These are phyloP conservation scores for Pristionchus exspectatus DNA, from an alignment of 2,888 invertebrate species.

Conservation along the genomic window DNA sequence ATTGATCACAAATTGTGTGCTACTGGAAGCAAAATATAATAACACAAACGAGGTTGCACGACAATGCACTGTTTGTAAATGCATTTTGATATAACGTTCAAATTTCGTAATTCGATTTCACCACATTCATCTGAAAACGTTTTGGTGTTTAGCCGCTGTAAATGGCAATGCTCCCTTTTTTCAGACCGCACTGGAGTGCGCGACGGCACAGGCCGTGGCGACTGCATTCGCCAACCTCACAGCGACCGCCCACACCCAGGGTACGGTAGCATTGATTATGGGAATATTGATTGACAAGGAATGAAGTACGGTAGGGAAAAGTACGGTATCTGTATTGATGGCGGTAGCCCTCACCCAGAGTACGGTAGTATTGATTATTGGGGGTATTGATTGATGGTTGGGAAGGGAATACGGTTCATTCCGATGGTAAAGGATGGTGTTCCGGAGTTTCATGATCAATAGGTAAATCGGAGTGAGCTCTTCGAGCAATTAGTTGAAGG, in stretches of 20 bases:
- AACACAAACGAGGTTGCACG: too few species aligned
- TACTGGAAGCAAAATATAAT: too few species aligned
- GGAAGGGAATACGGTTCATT: too few species aligned
- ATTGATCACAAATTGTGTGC: neutral
- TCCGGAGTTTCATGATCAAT: neutral
- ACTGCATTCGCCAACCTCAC: conserved; percentile 76
- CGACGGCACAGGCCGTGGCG: conserved; percentile 69
- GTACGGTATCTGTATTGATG: too few species aligned
- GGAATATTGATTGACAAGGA: too few species aligned
- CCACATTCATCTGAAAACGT: too few species aligned
- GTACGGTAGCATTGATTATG: conserved; percentile 56
- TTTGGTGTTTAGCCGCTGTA: neutral
- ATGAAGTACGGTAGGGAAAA: too few species aligned
- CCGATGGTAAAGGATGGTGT: neutral
- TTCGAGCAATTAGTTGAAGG: neutral
- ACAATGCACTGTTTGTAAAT: too few species aligned
- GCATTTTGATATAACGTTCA: too few species aligned
- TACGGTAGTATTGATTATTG: neutral
- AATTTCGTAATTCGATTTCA: too few species aligned
- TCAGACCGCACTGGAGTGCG: conserved; percentile 59
- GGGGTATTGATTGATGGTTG: too few species aligned
- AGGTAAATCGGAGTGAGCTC: neutral
- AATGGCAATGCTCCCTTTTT: neutral
- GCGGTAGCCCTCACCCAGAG: too few species aligned
- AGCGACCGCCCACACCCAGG: conserved; percentile 77